Percentiles rank a stretch among this genome's conserved stretches.
Conservation (phyloP, 2,797 vertebrate species). For the Cuculus canorus region DNA sequence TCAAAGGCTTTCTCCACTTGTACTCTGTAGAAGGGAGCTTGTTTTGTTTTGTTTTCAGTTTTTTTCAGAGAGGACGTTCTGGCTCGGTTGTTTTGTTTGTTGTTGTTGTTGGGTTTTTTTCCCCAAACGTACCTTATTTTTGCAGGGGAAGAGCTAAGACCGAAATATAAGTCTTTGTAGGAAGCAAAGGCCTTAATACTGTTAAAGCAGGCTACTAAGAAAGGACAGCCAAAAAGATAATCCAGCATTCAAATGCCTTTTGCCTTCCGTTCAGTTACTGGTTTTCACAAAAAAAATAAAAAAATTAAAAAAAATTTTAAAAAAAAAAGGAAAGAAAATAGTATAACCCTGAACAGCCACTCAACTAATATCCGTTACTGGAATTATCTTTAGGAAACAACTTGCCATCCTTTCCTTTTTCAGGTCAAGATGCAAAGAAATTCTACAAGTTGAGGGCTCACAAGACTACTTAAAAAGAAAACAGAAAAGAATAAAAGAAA, state of each 20-base stretch:
- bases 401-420: not conserved
- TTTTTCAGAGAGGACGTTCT: not conserved
- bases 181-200: not conserved
- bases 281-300: not conserved
- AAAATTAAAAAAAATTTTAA: too few relatives aligned
- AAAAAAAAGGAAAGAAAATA: not conserved
- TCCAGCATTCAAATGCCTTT: not conserved
- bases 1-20: not conserved
- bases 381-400: not conserved
- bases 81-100: not conserved
- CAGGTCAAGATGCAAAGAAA: not conserved
- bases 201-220: not conserved
- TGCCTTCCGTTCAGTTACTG: not conserved
- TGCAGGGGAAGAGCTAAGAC: accelerated
- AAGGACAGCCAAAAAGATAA: not conserved
- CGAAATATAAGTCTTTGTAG: not conserved
- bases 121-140: not conserved
- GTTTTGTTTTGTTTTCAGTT: not conserved
- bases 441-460: not conserved
- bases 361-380: not conserved
- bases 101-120: not conserved
- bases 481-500: too few relatives aligned
- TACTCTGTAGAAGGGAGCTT: not conserved
- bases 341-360: not conserved
- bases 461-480: not conserved